Base-by-base conservation (phyloP, 2,888 invertebrate species). In the Drepana falcataria region DNA sequence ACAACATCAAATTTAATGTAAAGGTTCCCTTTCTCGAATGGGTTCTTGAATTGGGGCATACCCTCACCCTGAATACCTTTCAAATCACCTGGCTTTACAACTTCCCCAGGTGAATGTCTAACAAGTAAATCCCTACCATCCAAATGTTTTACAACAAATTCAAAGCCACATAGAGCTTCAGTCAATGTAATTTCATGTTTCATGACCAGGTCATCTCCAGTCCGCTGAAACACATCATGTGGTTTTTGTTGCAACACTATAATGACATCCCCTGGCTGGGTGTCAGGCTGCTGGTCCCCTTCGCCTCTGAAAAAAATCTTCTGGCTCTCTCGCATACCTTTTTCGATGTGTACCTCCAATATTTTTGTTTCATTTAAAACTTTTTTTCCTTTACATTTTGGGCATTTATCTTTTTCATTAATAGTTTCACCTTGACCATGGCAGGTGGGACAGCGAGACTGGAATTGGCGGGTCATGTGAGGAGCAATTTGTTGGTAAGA, bases 81-180 rank as follows among this genome's bases (percentile, higher is more conserved):
- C 2, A 96, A 85, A 74, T 93, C 93, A 79, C 96, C 96, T 54
- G 97, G 97, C 72, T 95, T 95, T 61, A 98, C 93, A 33, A 98
- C 94, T 66, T 95, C 93, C 21, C 98, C 98, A 3, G 96, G 93
- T 53, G 94, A 92, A 68, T 95, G 95, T 79, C 93, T 94, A 54
- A 99, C 92, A 53, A 97, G 91, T 59, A 98, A 87, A 73, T 95
- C 94, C 51, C 98, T 92, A 0, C 96, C 97, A 89, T 98, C 98
- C 66, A 99, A 92, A 83, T 98, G 98, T 75, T 95, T 94, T n/a
- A 98, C 87, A 52, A 95, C 92, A 83, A 96, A 94, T 57, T 93
- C 92, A 83, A 97, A 96, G 4, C 98, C 98, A 87, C 98, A 98
- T 6, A 98, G 89, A 9, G 98, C 97, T 81, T 98, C 97, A 2